These are phyloP conservation scores for Heliconius ismenius DNA, from an alignment of 2,888 invertebrate species.

Conservation along the genomic window DNA sequence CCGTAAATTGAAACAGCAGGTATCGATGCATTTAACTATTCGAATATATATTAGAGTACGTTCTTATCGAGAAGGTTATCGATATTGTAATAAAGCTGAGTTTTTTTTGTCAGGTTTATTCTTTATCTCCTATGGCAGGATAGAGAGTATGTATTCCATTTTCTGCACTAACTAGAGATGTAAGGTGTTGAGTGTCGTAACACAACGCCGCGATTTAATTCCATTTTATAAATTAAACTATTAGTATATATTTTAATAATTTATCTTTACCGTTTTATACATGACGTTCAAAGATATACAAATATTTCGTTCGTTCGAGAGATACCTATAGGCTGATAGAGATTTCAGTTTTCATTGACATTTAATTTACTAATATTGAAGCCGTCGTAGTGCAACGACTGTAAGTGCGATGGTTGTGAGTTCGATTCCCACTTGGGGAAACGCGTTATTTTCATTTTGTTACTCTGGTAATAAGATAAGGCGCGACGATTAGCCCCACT, in stretches of 20 bases:
- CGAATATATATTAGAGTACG: slow-evolving; percentile 24
- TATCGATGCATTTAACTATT: slow-evolving; percentile 57
- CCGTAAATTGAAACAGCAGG: slow-evolving; percentile 78
- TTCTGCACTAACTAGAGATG: neutral
- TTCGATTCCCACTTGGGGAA: too few species aligned
- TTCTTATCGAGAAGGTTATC: slow-evolving; percentile 58
- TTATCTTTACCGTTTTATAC: neutral
- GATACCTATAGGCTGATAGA: neutral
- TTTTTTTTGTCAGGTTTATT: neutral
- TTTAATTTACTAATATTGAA: neutral
- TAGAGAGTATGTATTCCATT: neutral
- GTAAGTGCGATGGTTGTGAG: too few species aligned
- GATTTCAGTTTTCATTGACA: slow-evolving; percentile 16
- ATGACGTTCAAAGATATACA: neutral
- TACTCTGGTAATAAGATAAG: too few species aligned
- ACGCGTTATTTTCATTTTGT: too few species aligned
- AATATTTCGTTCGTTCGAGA: neutral
- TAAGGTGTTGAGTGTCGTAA: neutral
- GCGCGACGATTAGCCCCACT: too few species aligned
- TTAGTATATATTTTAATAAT: neutral
- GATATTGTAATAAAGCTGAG: slow-evolving; percentile 39
- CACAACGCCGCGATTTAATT: neutral
- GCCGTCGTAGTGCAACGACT: neutral
- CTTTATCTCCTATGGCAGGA: neutral
- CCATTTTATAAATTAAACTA: too few species aligned